Conservation (phyloP, 2,888 invertebrate species). For the Latrodectus elegans region DNA sequence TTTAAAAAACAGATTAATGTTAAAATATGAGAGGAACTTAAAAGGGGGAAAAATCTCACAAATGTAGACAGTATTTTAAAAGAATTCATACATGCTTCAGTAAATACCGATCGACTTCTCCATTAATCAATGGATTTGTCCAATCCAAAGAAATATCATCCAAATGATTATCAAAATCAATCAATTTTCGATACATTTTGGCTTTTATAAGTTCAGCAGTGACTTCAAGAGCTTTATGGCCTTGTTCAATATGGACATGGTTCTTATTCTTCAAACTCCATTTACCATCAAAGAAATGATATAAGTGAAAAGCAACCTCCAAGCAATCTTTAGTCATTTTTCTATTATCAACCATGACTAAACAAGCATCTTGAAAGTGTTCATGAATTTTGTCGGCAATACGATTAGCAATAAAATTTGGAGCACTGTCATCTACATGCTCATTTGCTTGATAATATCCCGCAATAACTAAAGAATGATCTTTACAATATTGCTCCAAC, state of each 20-base stretch:
- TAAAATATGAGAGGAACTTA: too few relatives aligned
- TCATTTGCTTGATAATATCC: slow-evolving; percentile 97
- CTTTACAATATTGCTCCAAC: slow-evolving; percentile 88
- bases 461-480: slow-evolving; percentile 84
- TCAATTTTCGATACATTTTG: slow-evolving; percentile 83
- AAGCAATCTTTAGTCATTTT: slow-evolving; percentile 82
- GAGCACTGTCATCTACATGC: slow-evolving; percentile 83
- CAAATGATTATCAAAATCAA: slow-evolving; percentile 97
- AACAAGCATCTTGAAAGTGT: slow-evolving; percentile 83
- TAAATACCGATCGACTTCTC: slow-evolving; percentile 76
- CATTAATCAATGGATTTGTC: slow-evolving; percentile 84
- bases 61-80: too few relatives aligned
- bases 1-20: too few relatives aligned
- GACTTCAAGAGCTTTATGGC: slow-evolving; percentile 76
- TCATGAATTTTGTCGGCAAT: slow-evolving; percentile 94
- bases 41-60: too few relatives aligned
- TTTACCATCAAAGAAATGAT: slow-evolving; percentile 83
- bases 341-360: slow-evolving; percentile 90
- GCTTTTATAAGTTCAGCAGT: slow-evolving; percentile 84
- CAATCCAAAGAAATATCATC: slow-evolving; percentile 93
- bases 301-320: slow-evolving; percentile 82
- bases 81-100: slow-evolving; percentile 14
- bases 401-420: slow-evolving; percentile 79
- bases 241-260: slow-evolving; percentile 74
- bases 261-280: slow-evolving; percentile 81